phyloP scores from a whole-genome alignment of 2,113 vertebrate genomes.

The Tonatia bakeri region DNA sequence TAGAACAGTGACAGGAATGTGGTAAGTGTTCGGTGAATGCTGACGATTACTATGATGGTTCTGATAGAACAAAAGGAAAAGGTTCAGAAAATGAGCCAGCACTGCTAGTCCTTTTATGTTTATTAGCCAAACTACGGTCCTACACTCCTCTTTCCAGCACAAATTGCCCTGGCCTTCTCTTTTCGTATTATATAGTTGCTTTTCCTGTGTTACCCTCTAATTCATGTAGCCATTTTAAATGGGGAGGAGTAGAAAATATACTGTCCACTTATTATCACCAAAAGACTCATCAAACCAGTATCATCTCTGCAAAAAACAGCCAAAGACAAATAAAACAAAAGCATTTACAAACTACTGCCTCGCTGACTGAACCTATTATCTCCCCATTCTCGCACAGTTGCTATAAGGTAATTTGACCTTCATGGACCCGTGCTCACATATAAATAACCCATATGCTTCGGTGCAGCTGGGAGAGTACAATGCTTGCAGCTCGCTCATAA shows the following conservation, averaged over 20 bases:
- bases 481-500: not conserved
- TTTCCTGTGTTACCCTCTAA: not conserved
- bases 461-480: not conserved
- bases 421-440: not conserved
- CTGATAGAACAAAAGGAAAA: not conserved
- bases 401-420: constrained; percentile 21
- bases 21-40: not conserved
- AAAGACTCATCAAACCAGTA: constrained; percentile 17
- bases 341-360: not conserved
- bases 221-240: constrained; percentile 6
- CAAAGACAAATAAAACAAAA: not conserved
- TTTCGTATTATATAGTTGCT: not conserved
- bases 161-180: not conserved
- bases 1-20: not conserved
- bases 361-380: not conserved
- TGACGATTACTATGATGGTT: not conserved
- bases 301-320: not conserved
- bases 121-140: not conserved
- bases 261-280: constrained; percentile 9
- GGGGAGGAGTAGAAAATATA: not conserved
- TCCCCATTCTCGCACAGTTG: not conserved
- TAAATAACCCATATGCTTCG: not conserved
- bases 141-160: not conserved
- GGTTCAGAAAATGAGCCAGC: not conserved
- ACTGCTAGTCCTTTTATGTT: not conserved